Conservation (phyloP, 2,113 vertebrate genomes). For the Gasterosteus aculeatus region DNA sequence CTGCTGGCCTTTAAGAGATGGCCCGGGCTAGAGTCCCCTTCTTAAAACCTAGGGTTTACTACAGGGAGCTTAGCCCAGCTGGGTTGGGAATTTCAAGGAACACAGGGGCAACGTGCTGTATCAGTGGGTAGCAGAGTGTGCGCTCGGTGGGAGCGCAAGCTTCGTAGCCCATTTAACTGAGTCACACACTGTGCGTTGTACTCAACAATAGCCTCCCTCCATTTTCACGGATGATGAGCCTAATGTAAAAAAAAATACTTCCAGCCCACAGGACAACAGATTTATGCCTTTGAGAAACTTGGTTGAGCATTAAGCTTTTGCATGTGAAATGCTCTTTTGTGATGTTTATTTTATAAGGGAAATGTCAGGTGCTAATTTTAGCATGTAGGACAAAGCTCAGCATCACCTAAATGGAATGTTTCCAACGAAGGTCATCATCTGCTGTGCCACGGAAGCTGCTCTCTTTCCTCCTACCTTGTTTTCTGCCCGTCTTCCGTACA, state of each 20-base stretch:
- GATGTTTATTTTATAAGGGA: slow-evolving; percentile 46
- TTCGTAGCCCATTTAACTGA: slow-evolving; percentile 62
- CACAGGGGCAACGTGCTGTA: slow-evolving; percentile 56
- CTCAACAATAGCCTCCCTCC: slow-evolving; percentile 65
- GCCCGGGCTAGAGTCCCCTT: slow-evolving; percentile 33
- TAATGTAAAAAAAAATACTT: slow-evolving; percentile 65
- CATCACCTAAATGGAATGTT: slow-evolving; percentile 64
- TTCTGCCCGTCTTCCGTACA: slow-evolving; percentile 57
- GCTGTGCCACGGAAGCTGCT: slow-evolving; percentile 54
- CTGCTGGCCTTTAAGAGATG: slow-evolving; percentile 55
- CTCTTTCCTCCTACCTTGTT: slow-evolving; percentile 51
- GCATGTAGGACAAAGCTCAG: slow-evolving; percentile 74
- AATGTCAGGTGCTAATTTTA: slow-evolving; percentile 67
- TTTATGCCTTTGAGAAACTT: slow-evolving; percentile 41
- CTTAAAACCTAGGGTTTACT: slow-evolving; percentile 70
- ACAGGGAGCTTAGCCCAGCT: slow-evolving; percentile 63
- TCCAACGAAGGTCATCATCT: slow-evolving; percentile 75
- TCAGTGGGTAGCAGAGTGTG: slow-evolving; percentile 69
- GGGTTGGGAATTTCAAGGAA: slow-evolving; percentile 63
- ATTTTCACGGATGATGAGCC: slow-evolving; percentile 65
- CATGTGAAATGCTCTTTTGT: slow-evolving; percentile 28
- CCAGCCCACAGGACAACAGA: slow-evolving; percentile 52
- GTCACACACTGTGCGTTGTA: slow-evolving; percentile 65
- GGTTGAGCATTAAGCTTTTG: slow-evolving; percentile 54
- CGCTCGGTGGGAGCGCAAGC: slow-evolving; percentile 54